Conservation (phyloP, 2,888 invertebrate species). For the Cecidostiba fungosa region DNA sequence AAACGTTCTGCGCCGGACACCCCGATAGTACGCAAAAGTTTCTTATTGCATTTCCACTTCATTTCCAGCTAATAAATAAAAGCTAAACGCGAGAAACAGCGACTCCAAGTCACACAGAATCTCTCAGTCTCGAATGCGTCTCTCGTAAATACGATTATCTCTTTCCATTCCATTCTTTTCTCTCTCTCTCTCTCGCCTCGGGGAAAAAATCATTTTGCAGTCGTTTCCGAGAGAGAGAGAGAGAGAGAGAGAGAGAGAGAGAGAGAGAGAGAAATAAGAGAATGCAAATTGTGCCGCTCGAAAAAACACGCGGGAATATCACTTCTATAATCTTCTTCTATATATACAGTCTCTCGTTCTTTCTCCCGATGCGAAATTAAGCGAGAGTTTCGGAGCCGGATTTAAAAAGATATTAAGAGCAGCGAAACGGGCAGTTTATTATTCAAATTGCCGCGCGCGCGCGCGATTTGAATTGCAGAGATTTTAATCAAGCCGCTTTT, state of each 20-base stretch:
- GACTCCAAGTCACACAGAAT: constrained; percentile 31
- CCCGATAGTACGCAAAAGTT: constrained; percentile 62
- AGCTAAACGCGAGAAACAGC: not conserved
- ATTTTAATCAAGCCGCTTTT: not conserved
- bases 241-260: not conserved
- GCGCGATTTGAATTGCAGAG: not conserved
- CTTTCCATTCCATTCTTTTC: constrained; percentile 54
- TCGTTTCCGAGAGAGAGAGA: constrained; percentile 25
- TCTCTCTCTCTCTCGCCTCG: constrained; percentile 39
- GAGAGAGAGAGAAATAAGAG: constrained; percentile 7
- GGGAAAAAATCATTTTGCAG: constrained; percentile 58
- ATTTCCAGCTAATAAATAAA: constrained; percentile 70
- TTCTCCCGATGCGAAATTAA: not conserved
- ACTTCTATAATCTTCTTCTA: constrained; percentile 22
- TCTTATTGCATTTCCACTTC: constrained; percentile 79
- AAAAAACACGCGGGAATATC: constrained; percentile 27
- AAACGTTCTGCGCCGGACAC: not conserved
- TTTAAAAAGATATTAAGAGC: not conserved
- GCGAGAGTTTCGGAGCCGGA: not conserved
- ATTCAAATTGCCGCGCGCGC: not conserved
- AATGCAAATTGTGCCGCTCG: constrained; percentile 65
- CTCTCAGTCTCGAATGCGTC: constrained; percentile 69
- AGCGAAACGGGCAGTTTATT: not conserved
- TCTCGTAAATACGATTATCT: constrained; percentile 75
- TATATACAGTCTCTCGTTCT: not conserved